These are phyloP conservation scores for Mico argentatus DNA, from an alignment of 2,797 vertebrate species.

Conservation along the genomic window DNA sequence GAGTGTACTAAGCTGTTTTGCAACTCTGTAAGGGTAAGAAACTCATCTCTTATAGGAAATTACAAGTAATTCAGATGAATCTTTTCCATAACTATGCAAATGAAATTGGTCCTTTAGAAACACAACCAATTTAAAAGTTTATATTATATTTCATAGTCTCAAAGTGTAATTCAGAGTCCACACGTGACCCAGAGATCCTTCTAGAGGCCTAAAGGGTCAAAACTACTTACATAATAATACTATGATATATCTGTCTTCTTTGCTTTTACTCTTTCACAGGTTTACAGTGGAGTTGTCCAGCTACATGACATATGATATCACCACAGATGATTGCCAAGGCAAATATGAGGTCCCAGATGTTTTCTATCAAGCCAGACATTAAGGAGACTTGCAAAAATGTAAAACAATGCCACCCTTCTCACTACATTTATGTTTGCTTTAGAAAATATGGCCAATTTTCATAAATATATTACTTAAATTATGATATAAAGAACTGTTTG, in stretches of 20 bases:
- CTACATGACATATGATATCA: constrained; percentile 55
- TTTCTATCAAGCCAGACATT: constrained; percentile 45
- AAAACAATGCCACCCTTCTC: constrained; percentile 31
- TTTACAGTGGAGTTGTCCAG: constrained; percentile 38
- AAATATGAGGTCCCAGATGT: constrained; percentile 45
- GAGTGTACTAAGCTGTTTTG: background rate
- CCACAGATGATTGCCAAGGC: constrained; percentile 33
- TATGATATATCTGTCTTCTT: background rate
- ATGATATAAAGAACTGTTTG: background rate
- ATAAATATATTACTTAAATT: constrained; percentile 15
- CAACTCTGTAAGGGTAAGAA: background rate
- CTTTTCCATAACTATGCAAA: background rate
- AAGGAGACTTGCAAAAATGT: constrained; percentile 56
- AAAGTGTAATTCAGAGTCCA: background rate
- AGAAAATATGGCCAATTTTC: constrained; percentile 23
- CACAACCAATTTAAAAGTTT: background rate
- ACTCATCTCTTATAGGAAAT: background rate
- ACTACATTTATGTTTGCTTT: constrained; percentile 43
- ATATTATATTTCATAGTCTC: background rate
- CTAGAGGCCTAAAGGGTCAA: background rate
- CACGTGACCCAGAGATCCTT: background rate
- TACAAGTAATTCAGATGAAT: background rate
- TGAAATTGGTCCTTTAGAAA: background rate
- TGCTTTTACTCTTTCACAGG: constrained; percentile 38
- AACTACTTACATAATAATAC: constrained; percentile 26